Base-by-base conservation (phyloP, 2,113 vertebrate genomes). In the Lutjanus erythropterus region DNA sequence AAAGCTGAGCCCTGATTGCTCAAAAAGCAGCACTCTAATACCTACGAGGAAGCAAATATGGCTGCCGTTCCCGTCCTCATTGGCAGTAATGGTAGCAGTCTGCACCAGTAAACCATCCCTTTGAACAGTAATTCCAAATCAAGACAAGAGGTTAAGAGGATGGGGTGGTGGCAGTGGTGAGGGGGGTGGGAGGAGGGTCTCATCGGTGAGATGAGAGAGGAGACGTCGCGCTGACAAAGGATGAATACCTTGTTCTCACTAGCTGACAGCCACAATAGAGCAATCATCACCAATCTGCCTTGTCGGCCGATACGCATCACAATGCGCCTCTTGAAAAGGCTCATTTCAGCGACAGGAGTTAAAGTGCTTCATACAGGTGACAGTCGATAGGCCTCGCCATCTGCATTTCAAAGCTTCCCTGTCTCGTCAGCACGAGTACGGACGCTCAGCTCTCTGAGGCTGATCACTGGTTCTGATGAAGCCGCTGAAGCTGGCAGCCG, bases 341-440 rank as follows among this genome's bases (percentile, higher is more conserved):
- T 91, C 88, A 67, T 87, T 88, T 88, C 84, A 69, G 89, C 77
- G 71, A 74, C 88, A 71, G 76, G 84, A 85, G 77, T 85, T 89
- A 75, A 88, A 93, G 93, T 88, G 92, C 90, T 82, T 71, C 81
- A 78, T 61, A 91, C 93, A 94, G 94, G 94, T 94, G 94, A 94
- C 90, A 86, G 89, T 86, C 85, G 85, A 94, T 81, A 73, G 85
- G 81, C 88, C 80, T 31, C 44, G 27, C 61, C 85, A 94, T 94
- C 94, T 95, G 92, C 90, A 92, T 93, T 93, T 93, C 92, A 94
- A 93, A 95, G 90, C 78, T 9, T 49, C 73, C 65, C 75, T 65
- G 6, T 19, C 80, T 81, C 69, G 50, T 67, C 65, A 29, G 70
- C 50, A 15, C 6, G 29, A 73, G 74, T 4, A 3, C 7, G 3